Evolutionary conservation across 2,113 vertebrate genomes (phyloP), one percentile per base, ranked within the genome.

Genomic region (Barnardius zonarius): DNA sequence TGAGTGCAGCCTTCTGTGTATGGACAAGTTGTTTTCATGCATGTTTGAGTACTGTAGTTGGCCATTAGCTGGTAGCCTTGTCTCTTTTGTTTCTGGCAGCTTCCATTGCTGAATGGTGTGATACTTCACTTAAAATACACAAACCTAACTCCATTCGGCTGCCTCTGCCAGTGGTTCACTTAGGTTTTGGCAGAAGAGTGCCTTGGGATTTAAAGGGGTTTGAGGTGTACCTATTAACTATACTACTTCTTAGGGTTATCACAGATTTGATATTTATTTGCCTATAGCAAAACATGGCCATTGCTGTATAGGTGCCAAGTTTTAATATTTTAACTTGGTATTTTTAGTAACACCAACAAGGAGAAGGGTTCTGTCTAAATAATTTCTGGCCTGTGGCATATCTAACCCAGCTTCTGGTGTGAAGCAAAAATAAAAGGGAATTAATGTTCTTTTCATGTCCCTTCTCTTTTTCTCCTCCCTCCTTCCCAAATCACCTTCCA

Each of bases 131-230:
- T 66, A 9, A 90, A 81, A 31, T 62, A 28, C 5, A 35, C 4
- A 3, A 39, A n/a, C n/a, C 31, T 48, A n/a, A 22, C 22, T 82
- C 77, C 55, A n/a, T 87, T 74, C 0, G 0, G 43, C 35, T 51
- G 30, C 64, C 43, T 44, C 70, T 96, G 91, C 72, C 83, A 86
- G 83, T 59, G 64, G 46, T 57, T 88, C 61, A 33, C 69, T 95
- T 73, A 76, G 33, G 54, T 73, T 31, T 62, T 70, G 87, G 64
- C 54, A 44, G 24, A 62, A 41, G 49, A 75, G 46, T 77, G 30
- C 49, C 25, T 67, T 67, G 74, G 61, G 41, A 55, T 39, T 81
- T 86, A 27, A 84, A 87, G 46, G 35, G 51, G 1, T 74, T 91
- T 77, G 80, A 86, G 63, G 73, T 41, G 35, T 37, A 35, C n/a